Percentiles rank a stretch among this genome's conserved stretches.
Conservation (phyloP, 2,888 invertebrate species). For the Troglohyphantes excavatus region DNA sequence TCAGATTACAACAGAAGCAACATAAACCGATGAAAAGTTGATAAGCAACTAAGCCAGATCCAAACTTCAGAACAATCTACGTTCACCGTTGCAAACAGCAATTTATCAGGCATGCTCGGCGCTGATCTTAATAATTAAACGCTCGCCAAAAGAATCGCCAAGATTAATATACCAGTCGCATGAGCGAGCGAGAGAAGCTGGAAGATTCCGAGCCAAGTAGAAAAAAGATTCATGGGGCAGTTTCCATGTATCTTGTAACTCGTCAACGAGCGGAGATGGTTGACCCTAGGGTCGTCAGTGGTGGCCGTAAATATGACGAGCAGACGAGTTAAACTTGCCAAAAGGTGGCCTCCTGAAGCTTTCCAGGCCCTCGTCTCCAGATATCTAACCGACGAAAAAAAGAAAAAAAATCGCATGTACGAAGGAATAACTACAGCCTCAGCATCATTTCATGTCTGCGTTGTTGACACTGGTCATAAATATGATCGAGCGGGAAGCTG, state of each 20-base stretch:
- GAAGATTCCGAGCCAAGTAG: conserved; percentile 32
- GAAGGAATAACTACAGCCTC: conserved; percentile 68
- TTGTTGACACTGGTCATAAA: conserved; percentile 69
- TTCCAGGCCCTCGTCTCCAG: conserved; percentile 45
- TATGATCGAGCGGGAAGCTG: conserved; percentile 13
- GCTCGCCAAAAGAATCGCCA: conserved; percentile 39
- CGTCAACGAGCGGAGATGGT: conserved; percentile 70
- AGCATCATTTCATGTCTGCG: conserved; percentile 69
- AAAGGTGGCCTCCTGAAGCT: conserved; percentile 62
- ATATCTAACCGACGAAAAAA: conserved; percentile 42
- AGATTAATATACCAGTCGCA: conserved; percentile 54
- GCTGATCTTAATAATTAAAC: conserved; percentile 20
- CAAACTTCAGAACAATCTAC: not conserved
- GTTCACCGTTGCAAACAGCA: not conserved
- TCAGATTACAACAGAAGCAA: conserved; percentile 16
- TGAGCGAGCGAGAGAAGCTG: conserved; percentile 17
- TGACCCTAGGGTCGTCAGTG: conserved; percentile 65
- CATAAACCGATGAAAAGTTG: not conserved
- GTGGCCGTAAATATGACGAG: conserved; percentile 71
- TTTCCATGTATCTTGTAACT: conserved; percentile 69
- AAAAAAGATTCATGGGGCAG: conserved; percentile 60
- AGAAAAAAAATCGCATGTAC: conserved; percentile 47
- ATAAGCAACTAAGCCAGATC: not conserved
- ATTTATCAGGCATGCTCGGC: not conserved
- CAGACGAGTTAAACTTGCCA: conserved; percentile 46